A percentile compares a stretch with the other conserved stretches of the same genome.
Conservation (phyloP, 2,888 invertebrate species). For the Arctia plantaginis region DNA sequence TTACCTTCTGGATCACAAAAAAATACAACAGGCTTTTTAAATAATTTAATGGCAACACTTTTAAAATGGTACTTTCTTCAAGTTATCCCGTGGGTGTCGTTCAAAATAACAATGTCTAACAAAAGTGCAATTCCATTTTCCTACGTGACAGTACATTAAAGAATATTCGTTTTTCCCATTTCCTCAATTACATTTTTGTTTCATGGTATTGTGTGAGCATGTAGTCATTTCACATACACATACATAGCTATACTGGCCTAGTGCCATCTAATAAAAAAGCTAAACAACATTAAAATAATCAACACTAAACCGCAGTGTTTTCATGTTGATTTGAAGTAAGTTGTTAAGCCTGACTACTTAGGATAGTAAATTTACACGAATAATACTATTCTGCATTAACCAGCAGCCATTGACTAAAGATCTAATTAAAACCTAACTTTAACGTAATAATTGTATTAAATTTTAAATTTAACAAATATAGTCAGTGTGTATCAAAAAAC, state of each 20-base stretch:
- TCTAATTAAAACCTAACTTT: not conserved
- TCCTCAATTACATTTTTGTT: not conserved
- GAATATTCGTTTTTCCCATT: not conserved
- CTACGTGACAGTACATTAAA: not conserved
- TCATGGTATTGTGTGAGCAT: not conserved
- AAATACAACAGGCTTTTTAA: not conserved
- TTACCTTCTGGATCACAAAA: no score
- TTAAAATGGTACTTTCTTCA: not conserved
- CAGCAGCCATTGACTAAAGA: not conserved
- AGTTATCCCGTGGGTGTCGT: slow-evolving; percentile 7
- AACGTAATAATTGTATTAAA: not conserved
- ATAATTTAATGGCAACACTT: not conserved
- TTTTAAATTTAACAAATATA: not conserved
- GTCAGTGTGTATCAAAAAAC: no score
- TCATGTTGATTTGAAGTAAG: not conserved
- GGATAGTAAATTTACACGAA: no score
- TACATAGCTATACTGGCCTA: not conserved
- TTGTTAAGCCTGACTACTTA: not conserved
- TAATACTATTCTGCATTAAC: no score
- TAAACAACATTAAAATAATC: not conserved
- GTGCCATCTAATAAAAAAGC: not conserved
- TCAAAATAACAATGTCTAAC: slow-evolving; percentile 4
- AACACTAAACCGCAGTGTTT: not conserved
- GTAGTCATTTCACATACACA: not conserved
- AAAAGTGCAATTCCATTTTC: slow-evolving; percentile 6